These are phyloP conservation scores for Lipotes vexillifer DNA, from an alignment of 2,113 vertebrate genomes.

Conservation along the genomic window DNA sequence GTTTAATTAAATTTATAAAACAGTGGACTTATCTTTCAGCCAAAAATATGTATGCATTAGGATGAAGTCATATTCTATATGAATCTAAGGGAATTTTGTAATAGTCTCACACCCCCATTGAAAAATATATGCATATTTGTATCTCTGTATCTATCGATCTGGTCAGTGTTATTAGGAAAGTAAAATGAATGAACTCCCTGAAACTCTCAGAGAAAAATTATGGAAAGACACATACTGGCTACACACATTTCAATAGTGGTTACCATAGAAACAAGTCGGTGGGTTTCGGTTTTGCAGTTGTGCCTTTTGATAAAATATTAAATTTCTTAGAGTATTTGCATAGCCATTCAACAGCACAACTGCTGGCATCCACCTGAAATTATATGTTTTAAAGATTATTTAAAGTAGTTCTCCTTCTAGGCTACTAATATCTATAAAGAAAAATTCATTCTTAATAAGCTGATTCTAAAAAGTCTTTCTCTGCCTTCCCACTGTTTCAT, in stretches of 20 bases:
- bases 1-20: conserved; percentile 59
- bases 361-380: conserved; percentile 70
- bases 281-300: conserved; percentile 80
- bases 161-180: conserved; percentile 11
- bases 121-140: conserved; percentile 46
- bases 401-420: conserved; percentile 51
- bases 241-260: conserved; percentile 81
- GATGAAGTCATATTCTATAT: conserved; percentile 67
- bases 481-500: conserved; percentile 8
- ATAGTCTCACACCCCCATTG: conserved; percentile 48
- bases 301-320: conserved; percentile 83
- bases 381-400: conserved; percentile 71
- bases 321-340: conserved; percentile 79
- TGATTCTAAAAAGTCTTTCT: conserved; percentile 51
- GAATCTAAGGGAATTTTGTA: conserved; percentile 71
- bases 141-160: background rate
- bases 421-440: background rate
- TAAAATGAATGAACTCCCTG: conserved; percentile 76
- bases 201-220: conserved; percentile 78
- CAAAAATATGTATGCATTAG: conserved; percentile 71
- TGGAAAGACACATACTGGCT: conserved; percentile 75
- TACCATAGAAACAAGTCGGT: conserved; percentile 82
- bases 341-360: conserved; percentile 70
- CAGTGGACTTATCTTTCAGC: conserved; percentile 44
- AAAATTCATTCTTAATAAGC: conserved; percentile 51